Conservation (phyloP, 2,797 vertebrate species). For the Phrynocephalus guinanensis region DNA sequence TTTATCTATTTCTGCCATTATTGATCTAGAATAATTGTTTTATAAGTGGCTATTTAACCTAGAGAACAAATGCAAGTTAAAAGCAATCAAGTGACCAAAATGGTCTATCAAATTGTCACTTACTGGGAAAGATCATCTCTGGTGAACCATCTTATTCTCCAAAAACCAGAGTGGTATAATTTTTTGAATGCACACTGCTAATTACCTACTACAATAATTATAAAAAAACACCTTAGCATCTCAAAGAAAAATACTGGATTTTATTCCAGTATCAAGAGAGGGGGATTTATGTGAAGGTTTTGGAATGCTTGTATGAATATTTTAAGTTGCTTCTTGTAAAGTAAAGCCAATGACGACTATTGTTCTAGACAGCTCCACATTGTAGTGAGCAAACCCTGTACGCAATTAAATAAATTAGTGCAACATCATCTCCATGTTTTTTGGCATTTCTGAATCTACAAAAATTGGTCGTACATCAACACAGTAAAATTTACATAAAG, state of each 20-base stretch:
- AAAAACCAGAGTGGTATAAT: constrained; percentile 57
- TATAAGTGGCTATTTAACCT: background rate
- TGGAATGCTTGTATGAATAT: constrained; percentile 43
- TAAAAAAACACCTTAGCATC: constrained; percentile 26
- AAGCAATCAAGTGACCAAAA: background rate
- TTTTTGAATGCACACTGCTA: constrained; percentile 48
- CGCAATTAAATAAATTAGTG: constrained; percentile 53
- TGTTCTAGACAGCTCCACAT: constrained; percentile 51
- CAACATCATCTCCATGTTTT: constrained; percentile 28
- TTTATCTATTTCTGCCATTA: background rate
- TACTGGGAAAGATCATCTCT: background rate
- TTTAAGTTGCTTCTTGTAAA: constrained; percentile 47
- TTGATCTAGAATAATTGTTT: background rate
- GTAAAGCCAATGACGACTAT: constrained; percentile 43
- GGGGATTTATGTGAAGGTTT: background rate
- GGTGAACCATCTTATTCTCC: background rate
- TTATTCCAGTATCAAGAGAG: constrained; percentile 18
- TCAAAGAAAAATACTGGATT: background rate
- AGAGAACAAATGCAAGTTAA: background rate
- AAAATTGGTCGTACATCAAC: constrained; percentile 56
- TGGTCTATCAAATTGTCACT: background rate
- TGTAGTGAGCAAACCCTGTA: constrained; percentile 29
- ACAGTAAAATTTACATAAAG: constrained; percentile 57
- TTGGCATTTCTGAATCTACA: constrained; percentile 54
- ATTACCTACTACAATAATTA: constrained; percentile 50